Evolutionary conservation across 2,797 vertebrate genomes (phyloP), one percentile per base, ranked within the genome.

Genomic region (Acipenser oxyrinchus): DNA sequence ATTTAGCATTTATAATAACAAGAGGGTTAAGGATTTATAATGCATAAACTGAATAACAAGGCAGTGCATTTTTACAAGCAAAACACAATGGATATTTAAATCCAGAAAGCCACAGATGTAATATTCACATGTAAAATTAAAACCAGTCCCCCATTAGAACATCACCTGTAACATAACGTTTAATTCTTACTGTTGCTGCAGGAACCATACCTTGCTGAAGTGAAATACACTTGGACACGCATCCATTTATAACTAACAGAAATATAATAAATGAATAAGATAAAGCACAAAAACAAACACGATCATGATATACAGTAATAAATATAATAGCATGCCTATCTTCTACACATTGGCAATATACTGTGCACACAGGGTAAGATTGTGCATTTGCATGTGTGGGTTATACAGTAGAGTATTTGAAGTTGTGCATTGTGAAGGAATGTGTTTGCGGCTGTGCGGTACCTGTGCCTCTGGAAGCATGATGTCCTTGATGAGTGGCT

Each of bases 401-500:
- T 5, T 37, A 37, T 37, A 37, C 37, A 37, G 37, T 37, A 4
- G 3, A 37, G 37, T 37, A 37, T 37, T 37, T 37, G 37, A 37
- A 37, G 37, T 5, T 37, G 37, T 37, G 37, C 37, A 37, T 37
- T 37, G 37, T 37, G 37, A 37, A 37, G 37, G 4, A 4, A 37
- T 37, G 5, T 37, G 37, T 37, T 37, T 49, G 11, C 10, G 15
- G 23, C 37, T 10, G 13, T 37, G 60, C 49, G 15, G 60, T 90
- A 98, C 95, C 95, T 99, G 93, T 50, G 93, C 90, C 70, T 97
- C 93, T 0, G 94, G 90, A 66, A 91, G 78, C 77, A 93, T 89
- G 68, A 97, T 86, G 0, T 98, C 93, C 79, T 93, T 75, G 80
- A 97, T 92, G 77, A 86, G 71, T 0, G 93, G 93, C 68, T 91